Evolutionary conservation across 1,140 invertebrate species (phyloP).

Genomic region (Leptoteleia sp.): DNA sequence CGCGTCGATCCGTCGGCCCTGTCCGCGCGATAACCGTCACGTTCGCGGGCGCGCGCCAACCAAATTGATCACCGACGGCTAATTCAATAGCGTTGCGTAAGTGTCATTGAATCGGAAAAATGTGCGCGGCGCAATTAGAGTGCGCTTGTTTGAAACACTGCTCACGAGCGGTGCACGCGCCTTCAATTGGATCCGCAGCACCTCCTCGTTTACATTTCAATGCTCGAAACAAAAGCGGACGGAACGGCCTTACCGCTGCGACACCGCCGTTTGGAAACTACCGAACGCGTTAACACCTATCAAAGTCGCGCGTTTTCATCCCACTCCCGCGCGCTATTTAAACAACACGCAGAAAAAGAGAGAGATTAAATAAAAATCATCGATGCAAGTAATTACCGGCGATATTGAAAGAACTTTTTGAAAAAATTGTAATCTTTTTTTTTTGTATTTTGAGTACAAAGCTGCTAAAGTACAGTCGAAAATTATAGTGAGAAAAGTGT

Average conservation of each 20-base stretch:
- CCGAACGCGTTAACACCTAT: too few species aligned
- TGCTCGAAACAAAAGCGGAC: conserved; percentile 29
- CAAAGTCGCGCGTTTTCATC: too few species aligned
- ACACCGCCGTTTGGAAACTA: too few species aligned
- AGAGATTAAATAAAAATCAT: too few species aligned
- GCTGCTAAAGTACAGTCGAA: too few species aligned
- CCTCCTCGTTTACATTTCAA: conserved; percentile 30
- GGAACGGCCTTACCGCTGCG: conserved; percentile 12
- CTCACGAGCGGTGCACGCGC: conserved; percentile 14
- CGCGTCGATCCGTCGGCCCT: neutral
- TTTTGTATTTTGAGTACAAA: too few species aligned
- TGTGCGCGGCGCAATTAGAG: conserved; percentile 37
- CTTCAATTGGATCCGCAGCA: neutral
- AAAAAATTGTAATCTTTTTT: too few species aligned
- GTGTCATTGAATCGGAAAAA: conserved; percentile 49
- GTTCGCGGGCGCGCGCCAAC: conserved; percentile 31
- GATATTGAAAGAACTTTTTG: too few species aligned
- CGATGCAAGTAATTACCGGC: too few species aligned
- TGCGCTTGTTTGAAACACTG: conserved; percentile 34
- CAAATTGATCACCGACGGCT: conserved; percentile 54
- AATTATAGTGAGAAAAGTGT: too few species aligned
- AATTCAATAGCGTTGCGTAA: conserved; percentile 62
- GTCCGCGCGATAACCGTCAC: conserved; percentile 19
- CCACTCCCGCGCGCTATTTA: too few species aligned
- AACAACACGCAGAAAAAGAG: too few species aligned